A percentile compares a stretch with the other conserved stretches of the same genome.
These are phyloP conservation scores for Arctia plantaginis DNA, from an alignment of 2,888 invertebrate genomes.

Conservation along the genomic window DNA sequence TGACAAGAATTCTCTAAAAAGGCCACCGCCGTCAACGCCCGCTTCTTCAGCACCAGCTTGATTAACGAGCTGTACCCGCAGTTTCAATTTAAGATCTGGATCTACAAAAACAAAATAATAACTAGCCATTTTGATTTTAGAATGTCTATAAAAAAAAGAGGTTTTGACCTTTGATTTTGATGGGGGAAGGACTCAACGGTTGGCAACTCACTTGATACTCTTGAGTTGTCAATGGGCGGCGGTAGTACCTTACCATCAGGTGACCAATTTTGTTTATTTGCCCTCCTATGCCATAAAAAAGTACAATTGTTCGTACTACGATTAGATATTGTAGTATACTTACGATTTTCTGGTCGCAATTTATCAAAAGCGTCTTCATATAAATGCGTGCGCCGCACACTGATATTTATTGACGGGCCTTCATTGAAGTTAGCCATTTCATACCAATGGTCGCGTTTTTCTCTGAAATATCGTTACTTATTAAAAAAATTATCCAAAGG, in stretches of 20 bases:
- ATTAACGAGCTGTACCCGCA: constrained; percentile 96
- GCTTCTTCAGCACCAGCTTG: constrained; percentile 97
- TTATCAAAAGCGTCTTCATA: constrained; percentile 99
- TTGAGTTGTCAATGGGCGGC: no score
- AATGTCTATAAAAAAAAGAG: no score
- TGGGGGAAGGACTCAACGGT: no score
- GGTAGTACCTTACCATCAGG: neutral
- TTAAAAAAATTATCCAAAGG: neutral
- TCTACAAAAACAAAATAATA: constrained; percentile 81
- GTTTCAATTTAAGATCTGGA: constrained; percentile 93
- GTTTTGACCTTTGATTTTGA: no score
- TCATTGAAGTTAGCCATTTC: constrained; percentile 91
- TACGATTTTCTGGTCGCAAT: constrained; percentile 95
- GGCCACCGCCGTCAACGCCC: constrained; percentile 98
- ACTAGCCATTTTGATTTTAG: no score
- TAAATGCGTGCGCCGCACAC: constrained; percentile 95
- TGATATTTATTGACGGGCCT: constrained; percentile 91
- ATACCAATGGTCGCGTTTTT: constrained; percentile 91
- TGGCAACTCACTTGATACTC: no score
- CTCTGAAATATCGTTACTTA: constrained; percentile 68
- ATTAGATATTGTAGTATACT: no score
- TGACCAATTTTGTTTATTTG: no score
- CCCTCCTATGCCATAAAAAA: neutral
- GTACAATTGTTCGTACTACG: neutral
- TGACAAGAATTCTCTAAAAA: constrained; percentile 97